These are phyloP conservation scores for Drosophila tani DNA, from an alignment of 1,140 invertebrate species.

Conservation along the genomic window DNA sequence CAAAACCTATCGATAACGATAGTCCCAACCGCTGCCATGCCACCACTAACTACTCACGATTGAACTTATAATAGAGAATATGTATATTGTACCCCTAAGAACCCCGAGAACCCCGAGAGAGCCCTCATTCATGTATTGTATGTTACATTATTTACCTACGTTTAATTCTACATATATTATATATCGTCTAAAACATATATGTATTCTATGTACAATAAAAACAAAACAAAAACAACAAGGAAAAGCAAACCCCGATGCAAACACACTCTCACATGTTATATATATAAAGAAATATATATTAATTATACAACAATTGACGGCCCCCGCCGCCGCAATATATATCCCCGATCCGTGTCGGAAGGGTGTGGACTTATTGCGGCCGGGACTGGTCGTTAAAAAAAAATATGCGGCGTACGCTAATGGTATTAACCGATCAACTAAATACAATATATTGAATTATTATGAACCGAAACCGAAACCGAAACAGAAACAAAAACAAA, in stretches of 20 bases:
- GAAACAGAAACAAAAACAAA: slow-evolving; percentile 14
- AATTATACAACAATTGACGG: slow-evolving; percentile 24
- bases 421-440: slow-evolving; percentile 74
- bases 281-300: slow-evolving; percentile 47
- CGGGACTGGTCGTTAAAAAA: not conserved
- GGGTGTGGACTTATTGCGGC: slow-evolving; percentile 1
- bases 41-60: slow-evolving; percentile 39
- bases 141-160: slow-evolving; percentile 70
- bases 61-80: slow-evolving; percentile 52
- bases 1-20: not conserved
- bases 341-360: not conserved
- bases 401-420: slow-evolving; percentile 31
- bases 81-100: slow-evolving; percentile 70
- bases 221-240: slow-evolving; percentile 3
- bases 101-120: slow-evolving; percentile 8
- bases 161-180: slow-evolving; percentile 63
- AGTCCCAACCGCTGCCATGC: not conserved
- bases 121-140: slow-evolving; percentile 63
- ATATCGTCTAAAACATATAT: slow-evolving; percentile 55
- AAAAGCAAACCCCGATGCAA: slow-evolving; percentile 10
- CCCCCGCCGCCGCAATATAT: not conserved
- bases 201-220: slow-evolving; percentile 69
- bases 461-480: slow-evolving; percentile 41
- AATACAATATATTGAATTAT: slow-evolving; percentile 65
- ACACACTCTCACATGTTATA: slow-evolving; percentile 71